Evolutionary conservation across 1,140 invertebrate species (phyloP).

Genomic region (Sycobia sp.): DNA sequence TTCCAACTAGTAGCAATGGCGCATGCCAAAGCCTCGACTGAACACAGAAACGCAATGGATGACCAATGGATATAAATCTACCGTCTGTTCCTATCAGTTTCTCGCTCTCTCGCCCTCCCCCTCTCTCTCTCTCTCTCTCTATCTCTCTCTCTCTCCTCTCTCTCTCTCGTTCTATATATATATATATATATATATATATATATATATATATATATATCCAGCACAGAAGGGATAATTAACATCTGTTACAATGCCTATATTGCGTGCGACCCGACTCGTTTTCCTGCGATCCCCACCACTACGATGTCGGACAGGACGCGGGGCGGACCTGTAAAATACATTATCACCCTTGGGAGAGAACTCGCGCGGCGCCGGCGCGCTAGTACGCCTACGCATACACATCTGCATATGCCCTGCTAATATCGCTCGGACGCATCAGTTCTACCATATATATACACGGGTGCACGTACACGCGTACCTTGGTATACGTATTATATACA

Average conservation of each 20-base stretch:
- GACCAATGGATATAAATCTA: constrained; percentile 13
- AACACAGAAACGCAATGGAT: constrained; percentile 3
- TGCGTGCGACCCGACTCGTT: constrained; percentile 18
- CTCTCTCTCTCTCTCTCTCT: too few species aligned
- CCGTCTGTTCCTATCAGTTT: too few species aligned
- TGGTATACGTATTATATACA: too few species aligned
- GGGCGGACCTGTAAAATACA: constrained; percentile 32
- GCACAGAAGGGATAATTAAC: constrained; percentile 34
- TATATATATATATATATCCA: too few species aligned
- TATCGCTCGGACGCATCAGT: constrained; percentile 48
- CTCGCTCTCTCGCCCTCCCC: too few species aligned
- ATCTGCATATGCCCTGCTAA: too few species aligned
- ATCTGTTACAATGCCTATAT: constrained; percentile 36
- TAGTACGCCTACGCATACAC: too few species aligned
- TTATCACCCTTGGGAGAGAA: constrained; percentile 25
- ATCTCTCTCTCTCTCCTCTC: not conserved
- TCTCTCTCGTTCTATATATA: too few species aligned
- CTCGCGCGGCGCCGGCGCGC: not conserved
- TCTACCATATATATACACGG: too few species aligned
- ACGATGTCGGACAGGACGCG: too few species aligned
- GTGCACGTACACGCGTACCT: too few species aligned
- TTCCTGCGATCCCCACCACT: constrained; percentile 12
- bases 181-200: too few species aligned
- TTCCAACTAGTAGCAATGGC: constrained; percentile 12
- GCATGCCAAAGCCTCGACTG: constrained; percentile 16